Evolutionary conservation across 2,888 invertebrate species (phyloP).

Genomic region (Augochlorella aurata): DNA sequence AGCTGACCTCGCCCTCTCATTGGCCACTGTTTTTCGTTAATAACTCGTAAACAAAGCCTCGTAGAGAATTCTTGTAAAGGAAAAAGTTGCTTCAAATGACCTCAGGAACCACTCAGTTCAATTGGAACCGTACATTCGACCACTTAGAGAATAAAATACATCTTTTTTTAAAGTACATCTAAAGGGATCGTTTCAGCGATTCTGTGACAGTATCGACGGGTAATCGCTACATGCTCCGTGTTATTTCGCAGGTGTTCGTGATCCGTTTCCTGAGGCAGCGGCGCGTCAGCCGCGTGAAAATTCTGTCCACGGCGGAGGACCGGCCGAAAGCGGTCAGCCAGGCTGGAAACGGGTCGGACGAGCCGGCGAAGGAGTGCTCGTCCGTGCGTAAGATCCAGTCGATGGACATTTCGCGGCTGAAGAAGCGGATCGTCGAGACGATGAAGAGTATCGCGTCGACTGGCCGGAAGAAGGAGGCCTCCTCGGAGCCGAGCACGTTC

Average conservation of each 20-base stretch:
- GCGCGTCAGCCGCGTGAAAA: constrained; percentile 79
- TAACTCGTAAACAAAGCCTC: too few species aligned
- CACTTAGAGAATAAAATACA: too few species aligned
- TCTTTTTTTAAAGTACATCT: too few species aligned
- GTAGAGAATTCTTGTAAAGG: too few species aligned
- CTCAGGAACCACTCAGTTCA: too few species aligned
- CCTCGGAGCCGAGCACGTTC: constrained; percentile 25
- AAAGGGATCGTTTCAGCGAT: too few species aligned
- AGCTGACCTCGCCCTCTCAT: too few species aligned
- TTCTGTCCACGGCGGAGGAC: constrained; percentile 72
- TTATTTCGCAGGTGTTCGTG: constrained; percentile 76
- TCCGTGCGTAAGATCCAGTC: constrained; percentile 50
- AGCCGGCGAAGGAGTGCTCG: constrained; percentile 11
- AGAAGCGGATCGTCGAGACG: constrained; percentile 68
- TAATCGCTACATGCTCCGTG: neutral
- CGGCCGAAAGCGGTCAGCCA: constrained; percentile 52
- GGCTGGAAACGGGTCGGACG: neutral
- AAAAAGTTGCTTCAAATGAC: too few species aligned
- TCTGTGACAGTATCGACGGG: neutral
- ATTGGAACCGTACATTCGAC: too few species aligned
- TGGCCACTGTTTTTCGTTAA: too few species aligned
- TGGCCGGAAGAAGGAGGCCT: constrained; percentile 61
- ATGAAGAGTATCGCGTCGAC: constrained; percentile 75
- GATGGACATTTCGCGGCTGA: constrained; percentile 68
- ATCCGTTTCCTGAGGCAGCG: constrained; percentile 81